Conservation (phyloP, 2,113 vertebrate species). For the Tichodroma muraria region DNA sequence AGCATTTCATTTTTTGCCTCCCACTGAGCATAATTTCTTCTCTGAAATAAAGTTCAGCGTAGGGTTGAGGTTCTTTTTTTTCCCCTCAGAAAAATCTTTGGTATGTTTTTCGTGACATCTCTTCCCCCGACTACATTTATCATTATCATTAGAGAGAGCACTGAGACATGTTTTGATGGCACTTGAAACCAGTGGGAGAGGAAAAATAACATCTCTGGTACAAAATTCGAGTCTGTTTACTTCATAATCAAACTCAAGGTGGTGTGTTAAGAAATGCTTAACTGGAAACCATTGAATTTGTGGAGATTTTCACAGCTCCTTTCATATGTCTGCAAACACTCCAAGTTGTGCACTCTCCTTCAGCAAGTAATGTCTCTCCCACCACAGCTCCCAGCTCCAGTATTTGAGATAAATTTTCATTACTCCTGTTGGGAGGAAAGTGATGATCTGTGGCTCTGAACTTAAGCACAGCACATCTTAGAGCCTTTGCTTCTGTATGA, state of each 20-base stretch:
- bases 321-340: conserved; percentile 13
- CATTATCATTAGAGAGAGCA: conserved; percentile 53
- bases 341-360: neutral
- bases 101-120: conserved; percentile 55
- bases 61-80: conserved; percentile 25
- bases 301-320: neutral
- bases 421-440: neutral
- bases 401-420: neutral
- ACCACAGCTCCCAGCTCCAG: neutral
- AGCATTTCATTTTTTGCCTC: conserved; percentile 54
- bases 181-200: conserved; percentile 55
- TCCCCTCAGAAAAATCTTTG: conserved; percentile 31
- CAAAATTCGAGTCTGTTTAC: conserved; percentile 50
- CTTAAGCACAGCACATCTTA: neutral
- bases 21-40: conserved; percentile 54
- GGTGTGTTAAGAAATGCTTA: conserved; percentile 21
- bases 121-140: conserved; percentile 55
- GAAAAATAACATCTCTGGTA: conserved; percentile 47
- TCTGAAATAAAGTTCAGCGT: conserved; percentile 48
- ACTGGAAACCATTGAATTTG: conserved; percentile 2
- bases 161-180: conserved; percentile 53
- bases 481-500: neutral
- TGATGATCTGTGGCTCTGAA: neutral
- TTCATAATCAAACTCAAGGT: conserved; percentile 47
- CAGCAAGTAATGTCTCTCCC: neutral